Evolutionary conservation across 2,888 invertebrate species (phyloP).

Genomic region (Blera fallax): DNA sequence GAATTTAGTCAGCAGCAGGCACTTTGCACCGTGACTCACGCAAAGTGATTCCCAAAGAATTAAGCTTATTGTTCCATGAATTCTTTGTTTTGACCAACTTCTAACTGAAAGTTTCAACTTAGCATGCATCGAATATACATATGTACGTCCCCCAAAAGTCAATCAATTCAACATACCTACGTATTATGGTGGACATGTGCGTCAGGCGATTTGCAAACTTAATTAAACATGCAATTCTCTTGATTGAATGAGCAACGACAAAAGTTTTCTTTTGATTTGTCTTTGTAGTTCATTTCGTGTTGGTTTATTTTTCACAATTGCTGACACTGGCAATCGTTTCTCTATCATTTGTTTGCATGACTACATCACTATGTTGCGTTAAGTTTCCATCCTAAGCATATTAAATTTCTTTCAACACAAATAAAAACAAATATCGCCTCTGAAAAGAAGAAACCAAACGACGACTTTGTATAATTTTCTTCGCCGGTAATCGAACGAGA

Average conservation of each 20-base stretch:
- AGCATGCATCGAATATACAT: not conserved
- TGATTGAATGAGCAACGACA: constrained; percentile 15
- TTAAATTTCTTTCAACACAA: constrained; percentile 45
- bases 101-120: not conserved
- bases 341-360: constrained; percentile 25
- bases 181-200: not conserved
- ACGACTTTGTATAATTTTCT: constrained; percentile 10
- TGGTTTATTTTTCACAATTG: too few species aligned
- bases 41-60: not conserved
- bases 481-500: not conserved
- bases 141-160: constrained; percentile 8
- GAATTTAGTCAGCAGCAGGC: not conserved
- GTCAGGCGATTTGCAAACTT: constrained; percentile 6
- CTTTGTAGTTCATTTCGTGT: constrained; percentile 7
- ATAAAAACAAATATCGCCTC: constrained; percentile 2
- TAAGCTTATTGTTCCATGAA: not conserved
- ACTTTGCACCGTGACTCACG: constrained; percentile 3
- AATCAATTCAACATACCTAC: constrained; percentile 3
- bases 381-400: constrained; percentile 26
- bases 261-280: constrained; percentile 8
- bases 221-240: constrained; percentile 22
- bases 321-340: constrained; percentile 23
- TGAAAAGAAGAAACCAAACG: not conserved
- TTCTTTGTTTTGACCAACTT: not conserved
- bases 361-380: constrained; percentile 2